Conservation (phyloP, 2,888 invertebrate species). For the Entomobrya proxima region DNA sequence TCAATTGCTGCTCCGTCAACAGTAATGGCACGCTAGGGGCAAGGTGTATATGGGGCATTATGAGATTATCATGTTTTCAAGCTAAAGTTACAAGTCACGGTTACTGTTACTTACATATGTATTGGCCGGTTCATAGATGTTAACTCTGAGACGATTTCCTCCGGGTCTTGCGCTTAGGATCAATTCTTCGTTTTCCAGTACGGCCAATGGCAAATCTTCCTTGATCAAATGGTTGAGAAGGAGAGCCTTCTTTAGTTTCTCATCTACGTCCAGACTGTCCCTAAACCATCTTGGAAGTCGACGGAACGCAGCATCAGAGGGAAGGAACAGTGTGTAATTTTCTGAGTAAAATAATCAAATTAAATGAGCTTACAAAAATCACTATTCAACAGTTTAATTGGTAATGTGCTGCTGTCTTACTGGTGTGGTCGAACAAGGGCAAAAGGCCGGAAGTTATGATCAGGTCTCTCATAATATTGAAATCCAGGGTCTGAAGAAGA, state of each 20-base stretch:
- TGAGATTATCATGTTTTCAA: slow-evolving; percentile 29
- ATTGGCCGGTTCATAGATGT: slow-evolving; percentile 67
- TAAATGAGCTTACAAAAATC: background rate
- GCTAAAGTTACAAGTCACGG: background rate
- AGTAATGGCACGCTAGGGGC: slow-evolving; percentile 67
- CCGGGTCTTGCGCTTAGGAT: slow-evolving; percentile 73
- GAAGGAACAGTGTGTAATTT: slow-evolving; percentile 74
- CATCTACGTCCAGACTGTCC: slow-evolving; percentile 69
- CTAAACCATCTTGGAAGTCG: slow-evolving; percentile 72
- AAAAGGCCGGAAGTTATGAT: slow-evolving; percentile 68
- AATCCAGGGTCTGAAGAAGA: slow-evolving; percentile 68
- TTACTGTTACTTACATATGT: slow-evolving; percentile 70
- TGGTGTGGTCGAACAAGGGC: slow-evolving; percentile 65
- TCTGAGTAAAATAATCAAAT: slow-evolving; percentile 57
- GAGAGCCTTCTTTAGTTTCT: slow-evolving; percentile 71
- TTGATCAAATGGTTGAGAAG: slow-evolving; percentile 73
- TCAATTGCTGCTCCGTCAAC: slow-evolving; percentile 73
- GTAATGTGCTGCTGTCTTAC: slow-evolving; percentile 61
- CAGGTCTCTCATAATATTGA: slow-evolving; percentile 67
- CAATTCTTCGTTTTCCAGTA: slow-evolving; percentile 71
- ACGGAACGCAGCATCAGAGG: slow-evolving; percentile 73
- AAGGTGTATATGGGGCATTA: slow-evolving; percentile 30
- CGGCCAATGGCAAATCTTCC: slow-evolving; percentile 65
- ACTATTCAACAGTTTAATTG: too few species aligned
- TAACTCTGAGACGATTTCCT: slow-evolving; percentile 70